Base-by-base conservation (phyloP, 1,140 invertebrate species). In the Centruroides sculpturatus region DNA sequence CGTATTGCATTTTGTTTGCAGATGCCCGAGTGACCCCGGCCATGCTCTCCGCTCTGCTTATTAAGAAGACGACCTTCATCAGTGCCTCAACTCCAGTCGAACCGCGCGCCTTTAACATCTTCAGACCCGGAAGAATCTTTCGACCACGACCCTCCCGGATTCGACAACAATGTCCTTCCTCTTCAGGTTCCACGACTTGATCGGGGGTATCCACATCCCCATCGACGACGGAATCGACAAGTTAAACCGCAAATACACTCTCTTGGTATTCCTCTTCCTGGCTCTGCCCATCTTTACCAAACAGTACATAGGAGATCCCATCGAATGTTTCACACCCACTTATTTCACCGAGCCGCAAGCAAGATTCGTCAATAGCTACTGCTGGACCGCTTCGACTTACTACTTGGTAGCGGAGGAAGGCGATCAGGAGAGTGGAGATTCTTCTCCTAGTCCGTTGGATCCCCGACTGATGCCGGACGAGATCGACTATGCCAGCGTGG, bases 221-320 rank as follows among this genome's bases (percentile, higher is more conserved):
- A 79, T 80, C 63, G 79, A 81, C 67, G 78, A 80, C 64, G 73
- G 78, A 34, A 73, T 79, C 11, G 79, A 81, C 69, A 74, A 80
- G 66, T 68, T 80, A 41, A 79, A 79, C 67, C 73, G 79, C 62
- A 75, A 78, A 62, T 80, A 78, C 68, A 80, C 79, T 7, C 76
- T 77, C 41, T 71, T 78, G 35, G 73, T 80, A 36, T 71, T 80
- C 53, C 74, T 81, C 41, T 74, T 79, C 56, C 74, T 80, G 62
- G 77, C 78, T 5, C 70, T 80, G 48, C 74, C 79, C 7, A 74
- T 80, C 41, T 77, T 78, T 56, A 79, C 78, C 46, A 74, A 78
- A 60, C 79, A 79, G 67, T 80, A 79, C 68, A 78, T 79, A 48
- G 77, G 78, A 0, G 77, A 80, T 61, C 79, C 78, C 5, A 80